Conservation (phyloP, 2,113 vertebrate species). For the Prinia subflava region DNA sequence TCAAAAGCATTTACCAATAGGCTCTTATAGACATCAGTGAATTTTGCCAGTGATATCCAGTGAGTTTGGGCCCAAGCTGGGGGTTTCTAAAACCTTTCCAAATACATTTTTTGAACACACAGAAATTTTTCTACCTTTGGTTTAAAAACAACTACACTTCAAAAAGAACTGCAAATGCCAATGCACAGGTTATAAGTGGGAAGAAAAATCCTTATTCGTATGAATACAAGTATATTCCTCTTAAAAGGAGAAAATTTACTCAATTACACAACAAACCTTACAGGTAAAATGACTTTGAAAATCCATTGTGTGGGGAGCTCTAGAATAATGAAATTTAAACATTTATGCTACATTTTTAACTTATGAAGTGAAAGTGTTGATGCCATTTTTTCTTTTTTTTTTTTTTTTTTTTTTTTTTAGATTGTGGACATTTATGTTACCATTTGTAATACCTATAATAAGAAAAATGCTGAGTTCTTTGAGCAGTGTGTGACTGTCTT, state of each 20-base stretch:
- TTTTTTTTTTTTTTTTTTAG: not conserved
- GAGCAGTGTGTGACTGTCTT: not conserved
- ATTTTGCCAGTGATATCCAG: not conserved
- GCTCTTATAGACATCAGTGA: not conserved
- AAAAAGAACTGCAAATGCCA: not conserved
- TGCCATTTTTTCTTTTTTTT: not conserved
- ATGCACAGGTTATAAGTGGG: not conserved
- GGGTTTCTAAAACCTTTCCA: not conserved
- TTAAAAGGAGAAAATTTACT: not conserved
- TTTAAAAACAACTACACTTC: not conserved
- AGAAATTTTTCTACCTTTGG: not conserved
- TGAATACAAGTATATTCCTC: not conserved
- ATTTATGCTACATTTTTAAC: not conserved
- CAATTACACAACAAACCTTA: not conserved
- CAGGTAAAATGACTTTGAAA: not conserved
- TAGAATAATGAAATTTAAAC: not conserved
- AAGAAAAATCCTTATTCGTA: not conserved
- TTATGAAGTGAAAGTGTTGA: not conserved
- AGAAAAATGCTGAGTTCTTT: not conserved
- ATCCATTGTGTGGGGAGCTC: not conserved
- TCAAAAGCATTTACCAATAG: not conserved
- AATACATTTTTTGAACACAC: not conserved
- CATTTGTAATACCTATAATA: not conserved
- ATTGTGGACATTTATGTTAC: not conserved
- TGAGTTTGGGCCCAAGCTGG: not conserved